A percentile compares a stretch with the other conserved stretches of the same genome.
These are phyloP conservation scores for Epsilonema sp. DNA, from an alignment of 2,888 invertebrate species.

Conservation along the genomic window DNA sequence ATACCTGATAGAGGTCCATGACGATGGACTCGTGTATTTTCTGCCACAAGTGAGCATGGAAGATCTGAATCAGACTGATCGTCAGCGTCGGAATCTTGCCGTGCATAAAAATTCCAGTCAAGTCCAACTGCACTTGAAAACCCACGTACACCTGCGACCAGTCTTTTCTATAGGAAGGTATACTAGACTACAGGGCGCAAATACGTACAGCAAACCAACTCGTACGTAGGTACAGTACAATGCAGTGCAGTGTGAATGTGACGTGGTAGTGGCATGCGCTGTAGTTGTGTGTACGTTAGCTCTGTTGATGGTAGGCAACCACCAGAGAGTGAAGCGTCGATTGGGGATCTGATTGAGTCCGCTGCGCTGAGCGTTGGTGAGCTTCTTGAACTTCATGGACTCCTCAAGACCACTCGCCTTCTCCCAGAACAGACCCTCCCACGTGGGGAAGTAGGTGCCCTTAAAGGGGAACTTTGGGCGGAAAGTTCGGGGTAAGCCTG, in stretches of 20 bases:
- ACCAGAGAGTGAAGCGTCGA: constrained; percentile 96
- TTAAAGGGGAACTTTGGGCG: no score
- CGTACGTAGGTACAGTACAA: no score
- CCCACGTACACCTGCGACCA: constrained; percentile 37
- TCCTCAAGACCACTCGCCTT: constrained; percentile 99
- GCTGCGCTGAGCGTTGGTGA: constrained; percentile 95
- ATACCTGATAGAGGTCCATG: constrained; percentile 95
- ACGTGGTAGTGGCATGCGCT: no score
- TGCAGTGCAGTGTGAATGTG: no score
- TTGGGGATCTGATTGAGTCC: constrained; percentile 99
- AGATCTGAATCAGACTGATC: constrained; percentile 97
- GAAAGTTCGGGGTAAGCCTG: no score
- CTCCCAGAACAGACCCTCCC: constrained; percentile 99
- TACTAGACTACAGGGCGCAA: no score
- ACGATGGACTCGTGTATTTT: constrained; percentile 99
- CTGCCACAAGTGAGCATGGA: constrained; percentile 99
- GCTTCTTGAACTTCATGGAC: constrained; percentile 99
- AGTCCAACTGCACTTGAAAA: constrained; percentile 82
- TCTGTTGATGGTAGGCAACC: constrained; percentile 98
- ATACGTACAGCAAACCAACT: no score
- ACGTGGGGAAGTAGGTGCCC: constrained; percentile 98
- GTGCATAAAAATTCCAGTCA: constrained; percentile 99
- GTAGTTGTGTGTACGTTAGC: constrained; percentile 72
- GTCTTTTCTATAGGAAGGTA: no score
- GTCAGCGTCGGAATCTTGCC: constrained; percentile 95